phyloP scores from a whole-genome alignment of 37 sponge, comb jelly and placozoan genomes.

The Ianthella basta region DNA sequence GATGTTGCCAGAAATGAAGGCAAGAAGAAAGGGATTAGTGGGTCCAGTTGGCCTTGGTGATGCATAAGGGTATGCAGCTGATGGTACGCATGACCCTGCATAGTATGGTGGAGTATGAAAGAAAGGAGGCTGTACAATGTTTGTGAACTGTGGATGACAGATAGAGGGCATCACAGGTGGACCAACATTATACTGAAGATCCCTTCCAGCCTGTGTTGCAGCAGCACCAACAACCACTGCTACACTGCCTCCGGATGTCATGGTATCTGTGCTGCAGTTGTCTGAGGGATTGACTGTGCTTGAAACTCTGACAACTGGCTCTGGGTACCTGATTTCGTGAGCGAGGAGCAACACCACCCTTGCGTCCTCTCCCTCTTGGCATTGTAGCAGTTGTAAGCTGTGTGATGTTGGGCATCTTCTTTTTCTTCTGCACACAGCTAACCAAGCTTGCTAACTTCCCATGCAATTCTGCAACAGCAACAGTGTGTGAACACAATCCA shows the following conservation, averaged over 20 bases:
- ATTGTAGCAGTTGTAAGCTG: conserved; percentile 12
- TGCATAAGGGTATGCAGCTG: background rate
- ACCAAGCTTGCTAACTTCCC: background rate
- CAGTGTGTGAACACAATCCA: conserved; percentile 17
- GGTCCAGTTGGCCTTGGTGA: background rate
- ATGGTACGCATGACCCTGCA: background rate
- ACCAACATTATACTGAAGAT: no score
- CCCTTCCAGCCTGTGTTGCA: no score
- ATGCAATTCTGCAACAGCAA: conserved; percentile 22
- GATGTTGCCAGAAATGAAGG: conserved; percentile 42
- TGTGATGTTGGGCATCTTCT: conserved; percentile 5
- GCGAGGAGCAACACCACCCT: conserved; percentile 35
- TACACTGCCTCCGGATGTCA: no score
- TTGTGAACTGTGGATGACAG: background rate
- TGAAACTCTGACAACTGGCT: conserved; percentile 25
- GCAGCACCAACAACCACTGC: no score
- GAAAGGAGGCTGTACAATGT: conserved; percentile 1
- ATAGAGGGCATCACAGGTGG: background rate
- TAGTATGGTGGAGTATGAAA: background rate
- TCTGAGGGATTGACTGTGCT: background rate
- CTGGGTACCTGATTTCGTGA: conserved; percentile 18
- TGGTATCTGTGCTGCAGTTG: background rate
- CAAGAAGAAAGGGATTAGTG: conserved; percentile 12
- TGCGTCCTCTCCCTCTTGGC: conserved; percentile 39
- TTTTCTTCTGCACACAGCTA: background rate